Conservation (phyloP, 37 sponge, comb jelly and placozoan genomes). For the Ephydatia muelleri region DNA sequence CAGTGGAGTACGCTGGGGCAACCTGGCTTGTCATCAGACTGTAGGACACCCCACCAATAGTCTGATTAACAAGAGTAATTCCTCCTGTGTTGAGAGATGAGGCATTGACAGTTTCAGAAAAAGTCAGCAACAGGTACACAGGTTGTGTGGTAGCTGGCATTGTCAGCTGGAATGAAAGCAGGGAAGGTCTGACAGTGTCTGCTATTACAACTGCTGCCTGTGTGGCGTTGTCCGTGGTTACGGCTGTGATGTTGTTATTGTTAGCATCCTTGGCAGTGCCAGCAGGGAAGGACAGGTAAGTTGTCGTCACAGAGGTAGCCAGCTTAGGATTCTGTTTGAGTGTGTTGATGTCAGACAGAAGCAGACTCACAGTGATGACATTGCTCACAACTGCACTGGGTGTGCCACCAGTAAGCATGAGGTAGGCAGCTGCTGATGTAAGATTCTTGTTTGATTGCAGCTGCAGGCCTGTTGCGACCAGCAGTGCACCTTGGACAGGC, state of each 20-base stretch:
- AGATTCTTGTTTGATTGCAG: slow-evolving; percentile 43
- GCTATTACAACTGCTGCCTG: slow-evolving; percentile 59
- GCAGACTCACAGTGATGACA: slow-evolving; percentile 40
- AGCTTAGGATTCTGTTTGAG: slow-evolving; percentile 66
- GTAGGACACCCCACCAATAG: slow-evolving; percentile 1
- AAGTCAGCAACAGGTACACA: slow-evolving; percentile 55
- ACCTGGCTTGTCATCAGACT: slow-evolving; percentile 44
- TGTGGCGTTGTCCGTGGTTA: slow-evolving; percentile 37
- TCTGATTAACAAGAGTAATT: slow-evolving; percentile 43
- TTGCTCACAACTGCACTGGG: slow-evolving; percentile 46
- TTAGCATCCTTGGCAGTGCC: slow-evolving; percentile 71
- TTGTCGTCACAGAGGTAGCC: slow-evolving; percentile 55
- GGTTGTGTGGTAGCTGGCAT: slow-evolving; percentile 63
- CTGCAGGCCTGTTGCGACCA: slow-evolving; percentile 37
- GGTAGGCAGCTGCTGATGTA: slow-evolving; percentile 6
- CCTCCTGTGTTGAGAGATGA: slow-evolving; percentile 32
- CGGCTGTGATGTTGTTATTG: slow-evolving; percentile 51
- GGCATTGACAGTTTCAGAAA: slow-evolving; percentile 87
- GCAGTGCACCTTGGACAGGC: slow-evolving; percentile 61
- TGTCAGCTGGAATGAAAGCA: slow-evolving; percentile 65
- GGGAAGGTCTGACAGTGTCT: slow-evolving; percentile 65
- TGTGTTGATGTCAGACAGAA: slow-evolving; percentile 44
- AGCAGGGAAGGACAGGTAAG: slow-evolving; percentile 59
- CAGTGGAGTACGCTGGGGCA: slow-evolving; percentile 28
- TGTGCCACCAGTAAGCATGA: slow-evolving; percentile 29